phyloP scores from a whole-genome alignment of 2,113 vertebrate species.

The Ctenomys sociabilis region DNA sequence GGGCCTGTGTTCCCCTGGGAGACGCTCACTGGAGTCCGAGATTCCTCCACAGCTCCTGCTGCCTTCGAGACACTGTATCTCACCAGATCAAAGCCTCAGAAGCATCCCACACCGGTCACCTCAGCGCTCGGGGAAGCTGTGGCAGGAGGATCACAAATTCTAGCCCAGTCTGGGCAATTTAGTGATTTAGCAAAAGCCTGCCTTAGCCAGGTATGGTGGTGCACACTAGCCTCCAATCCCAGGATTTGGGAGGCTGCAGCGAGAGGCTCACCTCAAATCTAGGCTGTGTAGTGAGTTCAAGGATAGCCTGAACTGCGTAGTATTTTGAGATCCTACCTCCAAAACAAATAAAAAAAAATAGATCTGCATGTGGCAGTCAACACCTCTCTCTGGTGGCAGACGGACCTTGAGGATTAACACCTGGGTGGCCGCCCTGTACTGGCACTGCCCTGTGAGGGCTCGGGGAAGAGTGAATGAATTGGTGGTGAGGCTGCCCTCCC shows the following conservation, averaged over 20 bases:
- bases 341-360: neutral
- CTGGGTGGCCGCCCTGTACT: accelerated
- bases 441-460: accelerated
- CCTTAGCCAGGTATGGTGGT: too few species aligned
- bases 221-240: too few species aligned
- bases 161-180: neutral
- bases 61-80: neutral
- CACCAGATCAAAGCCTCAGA: neutral
- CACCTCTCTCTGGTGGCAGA: accelerated
- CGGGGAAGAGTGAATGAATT: accelerated
- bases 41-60: neutral
- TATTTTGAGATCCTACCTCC: neutral
- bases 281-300: too few species aligned
- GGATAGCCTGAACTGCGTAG: too few species aligned
- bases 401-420: neutral
- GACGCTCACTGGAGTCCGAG: neutral
- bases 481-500: neutral
- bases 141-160: neutral
- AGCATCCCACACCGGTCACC: neutral
- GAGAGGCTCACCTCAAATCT: too few species aligned
- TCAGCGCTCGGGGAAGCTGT: neutral
- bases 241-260: too few species aligned
- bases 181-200: neutral
- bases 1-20: neutral
- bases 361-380: neutral